A percentile compares a stretch with the other conserved stretches of the same genome.
phyloP scores from a whole-genome alignment of 2,797 vertebrate species.

The Acanthurus tractus region DNA sequence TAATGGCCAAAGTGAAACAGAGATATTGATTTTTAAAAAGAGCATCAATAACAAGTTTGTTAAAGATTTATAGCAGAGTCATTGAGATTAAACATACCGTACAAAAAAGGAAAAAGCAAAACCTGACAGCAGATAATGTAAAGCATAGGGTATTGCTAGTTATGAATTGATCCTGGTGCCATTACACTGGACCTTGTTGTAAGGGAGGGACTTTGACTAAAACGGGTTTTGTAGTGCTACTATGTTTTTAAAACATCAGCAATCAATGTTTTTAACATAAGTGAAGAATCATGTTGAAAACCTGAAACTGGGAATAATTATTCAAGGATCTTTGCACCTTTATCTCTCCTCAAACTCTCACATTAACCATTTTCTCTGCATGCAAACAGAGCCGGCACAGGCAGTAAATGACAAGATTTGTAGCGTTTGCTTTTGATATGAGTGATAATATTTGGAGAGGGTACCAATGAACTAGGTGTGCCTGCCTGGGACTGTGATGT shows the following conservation, averaged over 20 bases:
- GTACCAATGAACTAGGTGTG: slow-evolving; percentile 66
- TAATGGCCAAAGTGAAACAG: slow-evolving; percentile 49
- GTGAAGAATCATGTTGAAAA: slow-evolving; percentile 2
- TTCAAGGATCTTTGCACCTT: slow-evolving; percentile 39
- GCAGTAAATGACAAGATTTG: slow-evolving; percentile 79
- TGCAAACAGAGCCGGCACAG: slow-evolving; percentile 76
- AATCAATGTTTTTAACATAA: background rate
- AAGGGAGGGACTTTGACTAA: background rate
- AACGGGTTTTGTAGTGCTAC: background rate
- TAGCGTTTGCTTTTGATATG: slow-evolving; percentile 86
- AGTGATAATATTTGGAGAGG: slow-evolving; percentile 86
- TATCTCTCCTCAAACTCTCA: slow-evolving; percentile 36
- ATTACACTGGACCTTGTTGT: background rate
- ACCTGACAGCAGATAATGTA: background rate
- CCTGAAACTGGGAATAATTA: slow-evolving; percentile 28
- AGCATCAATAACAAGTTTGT: slow-evolving; percentile 27
- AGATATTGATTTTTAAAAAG: slow-evolving; percentile 48
- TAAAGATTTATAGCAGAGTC: slow-evolving; percentile 21
- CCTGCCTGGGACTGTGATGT: slow-evolving; percentile 67
- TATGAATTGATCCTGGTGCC: background rate
- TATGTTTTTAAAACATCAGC: background rate
- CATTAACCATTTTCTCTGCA: slow-evolving; percentile 47
- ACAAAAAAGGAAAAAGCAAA: slow-evolving; percentile 1
- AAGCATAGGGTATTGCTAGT: slow-evolving; percentile 2
- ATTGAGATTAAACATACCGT: slow-evolving; percentile 42